A percentile compares a stretch with the other conserved stretches of the same genome.
Evolutionary conservation across 2,888 invertebrate species (phyloP).

Genomic region (Latrodectus hesperus): DNA sequence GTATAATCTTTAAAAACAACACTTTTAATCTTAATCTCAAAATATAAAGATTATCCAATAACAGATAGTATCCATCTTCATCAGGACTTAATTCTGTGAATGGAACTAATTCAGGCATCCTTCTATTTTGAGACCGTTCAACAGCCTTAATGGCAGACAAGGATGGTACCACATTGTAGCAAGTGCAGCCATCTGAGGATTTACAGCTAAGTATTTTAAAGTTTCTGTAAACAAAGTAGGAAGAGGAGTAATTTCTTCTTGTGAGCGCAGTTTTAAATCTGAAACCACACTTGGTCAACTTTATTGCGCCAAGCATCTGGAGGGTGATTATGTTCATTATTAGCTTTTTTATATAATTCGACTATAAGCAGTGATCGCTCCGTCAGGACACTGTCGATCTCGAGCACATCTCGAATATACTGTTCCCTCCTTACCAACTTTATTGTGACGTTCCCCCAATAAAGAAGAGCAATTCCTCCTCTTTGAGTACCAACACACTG

Average conservation of each 20-base stretch:
- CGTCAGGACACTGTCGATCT: slow-evolving; percentile 72
- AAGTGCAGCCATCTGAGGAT: slow-evolving; percentile 71
- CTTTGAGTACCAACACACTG: slow-evolving; percentile 72
- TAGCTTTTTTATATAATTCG: slow-evolving; percentile 72
- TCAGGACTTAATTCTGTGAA: slow-evolving; percentile 63
- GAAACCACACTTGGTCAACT: slow-evolving; percentile 69
- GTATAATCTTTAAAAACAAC: neutral
- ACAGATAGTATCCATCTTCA: slow-evolving; percentile 63
- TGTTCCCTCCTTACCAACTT: slow-evolving; percentile 72
- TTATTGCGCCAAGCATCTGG: slow-evolving; percentile 71
- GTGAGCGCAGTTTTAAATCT: slow-evolving; percentile 67
- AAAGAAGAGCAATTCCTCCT: slow-evolving; percentile 72
- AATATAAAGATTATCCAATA: slow-evolving; percentile 69
- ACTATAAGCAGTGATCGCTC: slow-evolving; percentile 72
- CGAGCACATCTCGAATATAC: slow-evolving; percentile 72
- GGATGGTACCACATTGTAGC: slow-evolving; percentile 68
- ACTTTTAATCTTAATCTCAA: slow-evolving; percentile 31
- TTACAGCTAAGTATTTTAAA: slow-evolving; percentile 71
- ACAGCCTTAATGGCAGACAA: slow-evolving; percentile 66
- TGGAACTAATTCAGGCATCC: slow-evolving; percentile 63
- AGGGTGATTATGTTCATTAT: slow-evolving; percentile 72
- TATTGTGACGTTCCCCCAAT: slow-evolving; percentile 72
- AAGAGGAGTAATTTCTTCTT: slow-evolving; percentile 68
- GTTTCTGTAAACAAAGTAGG: slow-evolving; percentile 71
- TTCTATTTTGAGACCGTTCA: slow-evolving; percentile 62